Evolutionary conservation across 1,140 invertebrate genomes (phyloP).

Genomic region (Venustaconcha ellipsiformis): DNA sequence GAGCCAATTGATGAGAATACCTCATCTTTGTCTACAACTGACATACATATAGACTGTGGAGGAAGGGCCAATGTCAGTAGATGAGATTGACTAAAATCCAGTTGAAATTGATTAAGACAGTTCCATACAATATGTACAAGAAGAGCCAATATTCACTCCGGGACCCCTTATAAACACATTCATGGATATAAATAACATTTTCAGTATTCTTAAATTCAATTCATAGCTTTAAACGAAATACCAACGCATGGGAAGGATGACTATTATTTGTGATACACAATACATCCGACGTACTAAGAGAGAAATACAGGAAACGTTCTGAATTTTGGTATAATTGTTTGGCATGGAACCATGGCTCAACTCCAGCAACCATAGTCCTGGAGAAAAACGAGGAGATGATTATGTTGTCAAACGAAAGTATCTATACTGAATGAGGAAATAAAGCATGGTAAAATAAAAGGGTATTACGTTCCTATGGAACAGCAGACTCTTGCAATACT

Average conservation of each 20-base stretch:
- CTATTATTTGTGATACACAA: slow-evolving; percentile 5
- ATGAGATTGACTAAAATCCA: no score
- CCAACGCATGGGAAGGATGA: slow-evolving; percentile 10
- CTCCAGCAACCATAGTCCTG: neutral
- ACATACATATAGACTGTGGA: no score
- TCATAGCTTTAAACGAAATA: neutral
- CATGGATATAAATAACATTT: neutral
- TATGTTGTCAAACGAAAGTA: neutral
- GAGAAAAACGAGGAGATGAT: neutral
- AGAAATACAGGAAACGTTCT: neutral
- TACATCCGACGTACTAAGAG: neutral
- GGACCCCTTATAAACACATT: slow-evolving; percentile 1
- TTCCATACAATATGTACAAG: no score
- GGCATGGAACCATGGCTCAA: neutral
- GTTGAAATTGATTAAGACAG: no score
- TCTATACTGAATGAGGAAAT: neutral
- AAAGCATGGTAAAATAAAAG: neutral
- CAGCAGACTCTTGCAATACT: neutral
- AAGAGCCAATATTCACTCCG: neutral
- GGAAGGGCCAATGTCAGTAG: no score
- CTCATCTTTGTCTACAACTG: no score
- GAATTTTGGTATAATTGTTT: slow-evolving; percentile 7
- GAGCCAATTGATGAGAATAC: no score
- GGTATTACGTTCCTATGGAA: neutral
- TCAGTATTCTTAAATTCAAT: neutral